Evolutionary conservation across 2,888 invertebrate genomes (phyloP), one percentile per base, ranked within the genome.

Genomic region (Mycalesis mineus): DNA sequence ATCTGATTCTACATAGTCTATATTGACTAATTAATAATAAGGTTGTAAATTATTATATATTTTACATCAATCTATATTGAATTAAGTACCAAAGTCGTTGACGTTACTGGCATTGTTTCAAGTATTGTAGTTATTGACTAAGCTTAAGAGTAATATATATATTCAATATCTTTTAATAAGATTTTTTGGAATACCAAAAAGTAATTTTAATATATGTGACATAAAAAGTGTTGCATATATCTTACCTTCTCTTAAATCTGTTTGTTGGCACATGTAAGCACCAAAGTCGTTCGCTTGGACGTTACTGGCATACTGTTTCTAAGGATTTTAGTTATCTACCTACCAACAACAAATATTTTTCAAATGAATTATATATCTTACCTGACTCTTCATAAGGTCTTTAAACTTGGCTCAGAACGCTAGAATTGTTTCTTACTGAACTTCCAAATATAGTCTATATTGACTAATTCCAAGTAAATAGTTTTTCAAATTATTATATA

Each of bases 1-100:
- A n/a, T 96, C n/a, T n/a, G n/a, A n/a, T 96, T 96, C 97, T 97
- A 97, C 96, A 84, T 96, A 95, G 91, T 97, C 96, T 70, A 97
- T 96, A 83, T 97, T 97, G n/a, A n/a, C n/a, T n/a, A n/a, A n/a
- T n/a, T n/a, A n/a, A n/a, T n/a, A n/a, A n/a, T n/a, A n/a, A n/a
- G n/a, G 8, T 33, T n/a, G 28, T 31, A 14, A 45, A 15, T 11
- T 8, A 49, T 40, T 17, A 15, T 31, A 45, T 31, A n/a, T n/a
- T n/a, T n/a, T n/a, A n/a, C n/a, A n/a, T n/a, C n/a, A n/a, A 29
- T 45, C 70, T 76, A 96, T 97, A 87, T 97, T 97, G 74, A 97
- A 94, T 88, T 97, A 97, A 52, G 95, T 95, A 71, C 97, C 97
- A 31, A 95, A 95, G 88, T 97, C 97, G 80, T 95, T 95, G 63